These are phyloP conservation scores for Aradus depressus DNA, from an alignment of 2,888 invertebrate species.

Conservation along the genomic window DNA sequence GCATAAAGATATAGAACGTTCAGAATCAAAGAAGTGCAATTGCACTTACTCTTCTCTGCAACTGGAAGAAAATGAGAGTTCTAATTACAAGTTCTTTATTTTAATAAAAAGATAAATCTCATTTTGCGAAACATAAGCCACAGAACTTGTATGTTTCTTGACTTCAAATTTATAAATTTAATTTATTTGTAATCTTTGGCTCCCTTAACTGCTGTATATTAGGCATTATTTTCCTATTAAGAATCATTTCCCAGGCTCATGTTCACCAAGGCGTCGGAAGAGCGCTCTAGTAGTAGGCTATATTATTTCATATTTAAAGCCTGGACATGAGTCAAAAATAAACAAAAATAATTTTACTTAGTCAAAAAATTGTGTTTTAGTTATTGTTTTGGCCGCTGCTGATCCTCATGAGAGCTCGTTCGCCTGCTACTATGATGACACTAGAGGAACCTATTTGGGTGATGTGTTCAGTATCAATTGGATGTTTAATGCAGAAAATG, in stretches of 20 bases:
- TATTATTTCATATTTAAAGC: too few relatives aligned
- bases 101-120: too few relatives aligned
- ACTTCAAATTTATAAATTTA: background rate
- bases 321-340: background rate
- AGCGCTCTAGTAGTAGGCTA: too few relatives aligned
- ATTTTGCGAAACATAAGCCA: background rate
- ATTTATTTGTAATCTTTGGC: background rate
- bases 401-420: slow-evolving; percentile 47
- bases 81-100: too few relatives aligned
- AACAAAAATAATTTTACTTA: background rate
- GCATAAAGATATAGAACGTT: too few relatives aligned
- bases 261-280: too few relatives aligned
- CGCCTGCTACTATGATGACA: slow-evolving; percentile 46
- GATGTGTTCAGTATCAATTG: slow-evolving; percentile 50
- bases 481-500: slow-evolving; percentile 48
- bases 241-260: too few relatives aligned
- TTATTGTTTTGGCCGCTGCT: slow-evolving; percentile 49
- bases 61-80: too few relatives aligned
- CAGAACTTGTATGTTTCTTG: background rate
- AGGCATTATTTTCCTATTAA: background rate
- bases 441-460: slow-evolving; percentile 43
- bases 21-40: too few relatives aligned
- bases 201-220: background rate
- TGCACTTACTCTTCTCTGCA: too few relatives aligned
- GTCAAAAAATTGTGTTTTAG: slow-evolving; percentile 33